These are phyloP conservation scores for Furcula furcula DNA, from an alignment of 2,888 invertebrate genomes.

Conservation along the genomic window DNA sequence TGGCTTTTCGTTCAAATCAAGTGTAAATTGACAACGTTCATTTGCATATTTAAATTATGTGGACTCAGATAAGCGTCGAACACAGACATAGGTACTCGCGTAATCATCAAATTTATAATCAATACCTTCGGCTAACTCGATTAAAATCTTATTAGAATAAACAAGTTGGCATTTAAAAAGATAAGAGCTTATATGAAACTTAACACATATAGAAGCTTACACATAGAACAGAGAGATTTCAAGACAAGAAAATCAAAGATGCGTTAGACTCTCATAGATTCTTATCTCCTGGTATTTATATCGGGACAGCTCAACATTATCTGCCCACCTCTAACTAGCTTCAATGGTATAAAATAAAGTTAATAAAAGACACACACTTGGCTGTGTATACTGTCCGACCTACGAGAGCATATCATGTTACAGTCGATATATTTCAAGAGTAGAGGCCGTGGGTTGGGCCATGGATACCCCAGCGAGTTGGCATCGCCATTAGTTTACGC, in stretches of 20 bases:
- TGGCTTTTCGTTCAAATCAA: neutral
- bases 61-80: slow-evolving; percentile 3
- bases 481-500: slow-evolving; percentile 1
- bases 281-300: slow-evolving; percentile 2
- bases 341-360: slow-evolving; percentile 10
- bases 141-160: neutral
- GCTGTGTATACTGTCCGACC: slow-evolving; percentile 27
- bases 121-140: neutral
- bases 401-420: slow-evolving; percentile 37
- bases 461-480: slow-evolving; percentile 1
- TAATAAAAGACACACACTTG: slow-evolving; percentile 16
- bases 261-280: neutral
- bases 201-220: neutral
- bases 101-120: slow-evolving; percentile 2
- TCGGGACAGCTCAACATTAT: neutral
- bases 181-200: neutral
- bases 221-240: too few relatives aligned
- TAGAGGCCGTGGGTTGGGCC: slow-evolving; percentile 20
- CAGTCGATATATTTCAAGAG: slow-evolving; percentile 36
- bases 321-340: neutral
- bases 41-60: slow-evolving; percentile 15
- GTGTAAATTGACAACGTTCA: slow-evolving; percentile 10
- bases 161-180: neutral
- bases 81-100: neutral
- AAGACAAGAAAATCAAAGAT: too few relatives aligned